Evolutionary conservation across 2,888 invertebrate genomes (phyloP), one percentile per base, ranked within the genome.

Genomic region (Lithophane leautieri): DNA sequence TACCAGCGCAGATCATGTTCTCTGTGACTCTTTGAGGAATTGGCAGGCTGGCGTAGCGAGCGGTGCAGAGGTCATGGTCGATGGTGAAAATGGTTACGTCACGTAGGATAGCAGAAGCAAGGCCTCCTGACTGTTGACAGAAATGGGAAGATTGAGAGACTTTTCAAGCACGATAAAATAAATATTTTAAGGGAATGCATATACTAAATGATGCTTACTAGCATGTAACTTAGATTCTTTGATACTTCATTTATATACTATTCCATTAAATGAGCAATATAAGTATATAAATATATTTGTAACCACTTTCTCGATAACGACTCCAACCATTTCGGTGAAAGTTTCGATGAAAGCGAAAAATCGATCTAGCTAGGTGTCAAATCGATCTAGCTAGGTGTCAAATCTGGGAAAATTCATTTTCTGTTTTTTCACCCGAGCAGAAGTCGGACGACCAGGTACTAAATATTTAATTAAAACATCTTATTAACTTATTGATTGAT

Each of bases 1-100:
- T 56, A 50, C 94, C 94, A 71, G 93, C 93, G 79, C 95, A 95
- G 79, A 95, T 91, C 95, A 95, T 95, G 83, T 93, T 93, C 22
- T 88, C 79, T 1, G 93, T 94, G 28, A 91, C 85, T 2, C 60
- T n/a, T 16, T 66, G 69, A 7, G 86, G 86, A 2, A 68, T 40
- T 0, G 58, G 0, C 0, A 88, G 54, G 2, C 70, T 56, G 0
- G 69, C 72, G 85, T 96, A 96, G 2, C 91, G 89, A 0, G 74
- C 6, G 0, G 77, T 79, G 82, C 96, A 96, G 2, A 84, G 1
- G 0, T 76, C 67, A 3, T 87, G 89, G 83, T 91, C 90, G 47
- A 96, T 89, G 0, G 94, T 93, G 69, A 92, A 93, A 61, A 94
- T 89, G 0, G 83, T 79, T 1, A 91, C 91, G 68, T 91, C 89